Conservation (phyloP, 2,888 invertebrate species). For the Acrocera orbiculus region DNA sequence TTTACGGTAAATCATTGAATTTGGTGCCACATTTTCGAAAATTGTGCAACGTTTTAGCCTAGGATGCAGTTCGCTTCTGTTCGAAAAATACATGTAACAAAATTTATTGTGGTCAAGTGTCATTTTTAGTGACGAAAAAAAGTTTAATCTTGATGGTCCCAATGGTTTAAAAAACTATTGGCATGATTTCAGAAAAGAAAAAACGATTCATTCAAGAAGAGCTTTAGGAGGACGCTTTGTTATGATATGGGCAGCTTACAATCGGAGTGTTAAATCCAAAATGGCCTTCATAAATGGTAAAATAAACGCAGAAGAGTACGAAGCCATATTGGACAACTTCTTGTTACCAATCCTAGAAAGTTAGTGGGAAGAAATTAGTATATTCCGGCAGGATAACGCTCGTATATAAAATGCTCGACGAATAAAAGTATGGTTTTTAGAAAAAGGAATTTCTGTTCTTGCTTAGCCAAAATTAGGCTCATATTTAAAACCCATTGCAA, state of each 20-base stretch:
- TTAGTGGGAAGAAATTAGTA: not conserved
- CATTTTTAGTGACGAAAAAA: slow-evolving; percentile 6
- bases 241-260: slow-evolving; percentile 9
- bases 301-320: not conserved
- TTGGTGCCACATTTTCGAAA: too few species aligned
- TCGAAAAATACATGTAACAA: slow-evolving; percentile 2
- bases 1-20: too few species aligned
- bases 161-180: slow-evolving; percentile 9
- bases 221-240: slow-evolving; percentile 4
- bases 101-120: not conserved
- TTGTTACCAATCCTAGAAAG: not conserved
- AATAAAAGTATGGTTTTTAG: too few species aligned
- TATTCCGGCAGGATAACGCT: too few species aligned
- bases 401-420: too few species aligned
- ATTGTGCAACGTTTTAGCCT: too few species aligned
- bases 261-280: slow-evolving; percentile 2
- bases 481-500: too few species aligned
- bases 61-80: slow-evolving; percentile 1
- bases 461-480: too few species aligned
- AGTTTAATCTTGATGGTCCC: slow-evolving; percentile 9
- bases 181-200: slow-evolving; percentile 9
- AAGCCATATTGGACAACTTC: not conserved
- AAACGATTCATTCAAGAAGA: slow-evolving; percentile 3
- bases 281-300: slow-evolving; percentile 5
- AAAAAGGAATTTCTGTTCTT: too few species aligned